These are phyloP conservation scores for Anthonomus grandis DNA, from an alignment of 1,140 invertebrate species.

Conservation along the genomic window DNA sequence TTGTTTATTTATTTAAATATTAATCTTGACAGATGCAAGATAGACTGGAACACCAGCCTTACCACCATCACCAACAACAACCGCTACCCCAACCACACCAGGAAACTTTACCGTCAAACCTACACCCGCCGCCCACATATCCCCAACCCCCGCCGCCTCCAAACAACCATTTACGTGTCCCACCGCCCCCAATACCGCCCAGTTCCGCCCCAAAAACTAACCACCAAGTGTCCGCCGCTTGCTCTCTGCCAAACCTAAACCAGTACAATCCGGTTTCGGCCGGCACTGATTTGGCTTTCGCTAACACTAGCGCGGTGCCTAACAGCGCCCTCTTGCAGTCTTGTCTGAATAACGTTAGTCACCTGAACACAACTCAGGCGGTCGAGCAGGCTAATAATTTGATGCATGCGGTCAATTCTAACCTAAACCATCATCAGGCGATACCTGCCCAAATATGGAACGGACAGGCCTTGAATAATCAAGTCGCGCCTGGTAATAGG, in stretches of 20 bases:
- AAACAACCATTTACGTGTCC: constrained; percentile 16
- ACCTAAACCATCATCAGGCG: constrained; percentile 30
- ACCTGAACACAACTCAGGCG: constrained; percentile 16
- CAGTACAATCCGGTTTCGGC: constrained; percentile 33
- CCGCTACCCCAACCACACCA: not conserved
- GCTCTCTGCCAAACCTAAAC: constrained; percentile 41
- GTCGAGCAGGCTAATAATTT: constrained; percentile 34
- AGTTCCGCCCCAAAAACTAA: constrained; percentile 34
- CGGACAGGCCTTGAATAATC: constrained; percentile 70
- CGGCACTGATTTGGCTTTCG: constrained; percentile 33
- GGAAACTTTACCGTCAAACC: constrained; percentile 6
- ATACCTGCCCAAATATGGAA: constrained; percentile 46
- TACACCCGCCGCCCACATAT: not conserved
- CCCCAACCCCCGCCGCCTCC: not conserved
- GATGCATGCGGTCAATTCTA: constrained; percentile 34
- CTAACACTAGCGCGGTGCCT: constrained; percentile 31
- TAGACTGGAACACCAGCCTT: constrained; percentile 12
- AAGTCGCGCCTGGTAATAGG: constrained; percentile 80
- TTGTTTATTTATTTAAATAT: too few relatives aligned
- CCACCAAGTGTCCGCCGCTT: constrained; percentile 37
- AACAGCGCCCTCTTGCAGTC: constrained; percentile 36
- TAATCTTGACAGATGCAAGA: constrained; percentile 29
- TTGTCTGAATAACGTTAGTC: constrained; percentile 37
- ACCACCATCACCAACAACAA: constrained; percentile 10
- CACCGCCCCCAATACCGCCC: constrained; percentile 6